Conservation (phyloP, 2,888 invertebrate species). For the Mimumesa dahlbomi region DNA sequence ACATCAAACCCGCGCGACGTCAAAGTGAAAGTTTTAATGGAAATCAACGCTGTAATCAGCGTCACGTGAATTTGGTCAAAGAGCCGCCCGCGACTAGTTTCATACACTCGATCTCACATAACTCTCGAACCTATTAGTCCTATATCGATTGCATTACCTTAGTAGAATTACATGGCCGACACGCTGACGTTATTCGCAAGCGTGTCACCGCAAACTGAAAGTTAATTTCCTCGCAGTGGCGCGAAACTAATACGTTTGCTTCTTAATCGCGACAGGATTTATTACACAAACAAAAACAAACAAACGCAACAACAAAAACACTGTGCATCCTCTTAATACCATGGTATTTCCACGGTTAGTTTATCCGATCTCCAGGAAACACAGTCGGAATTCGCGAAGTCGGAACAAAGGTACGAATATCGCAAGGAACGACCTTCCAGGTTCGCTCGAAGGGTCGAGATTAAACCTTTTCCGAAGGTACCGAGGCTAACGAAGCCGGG, state of each 20-base stretch:
- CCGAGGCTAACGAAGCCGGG: slow-evolving; percentile 55
- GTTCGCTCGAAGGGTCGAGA: slow-evolving; percentile 30
- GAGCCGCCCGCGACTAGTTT: slow-evolving; percentile 48
- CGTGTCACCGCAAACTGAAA: slow-evolving; percentile 30
- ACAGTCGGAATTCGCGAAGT: background rate
- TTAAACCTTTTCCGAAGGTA: slow-evolving; percentile 58
- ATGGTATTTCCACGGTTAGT: no score
- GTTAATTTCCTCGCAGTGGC: slow-evolving; percentile 38
- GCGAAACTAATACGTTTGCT: slow-evolving; percentile 5
- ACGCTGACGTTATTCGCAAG: slow-evolving; percentile 30
- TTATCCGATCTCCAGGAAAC: no score
- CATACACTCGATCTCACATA: slow-evolving; percentile 56
- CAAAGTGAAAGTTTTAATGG: slow-evolving; percentile 65
- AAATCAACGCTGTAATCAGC: slow-evolving; percentile 58
- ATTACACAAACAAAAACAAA: no score
- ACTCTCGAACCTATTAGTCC: slow-evolving; percentile 58
- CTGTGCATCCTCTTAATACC: no score
- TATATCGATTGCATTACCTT: slow-evolving; percentile 55
- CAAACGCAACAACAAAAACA: no score
- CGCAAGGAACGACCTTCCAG: background rate
- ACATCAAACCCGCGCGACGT: slow-evolving; percentile 26
- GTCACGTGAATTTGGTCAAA: slow-evolving; percentile 63
- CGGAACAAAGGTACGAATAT: slow-evolving; percentile 29
- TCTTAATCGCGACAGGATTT: no score
- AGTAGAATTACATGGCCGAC: slow-evolving; percentile 44